phyloP scores from a whole-genome alignment of 2,113 vertebrate species.

The Natator depressus region DNA sequence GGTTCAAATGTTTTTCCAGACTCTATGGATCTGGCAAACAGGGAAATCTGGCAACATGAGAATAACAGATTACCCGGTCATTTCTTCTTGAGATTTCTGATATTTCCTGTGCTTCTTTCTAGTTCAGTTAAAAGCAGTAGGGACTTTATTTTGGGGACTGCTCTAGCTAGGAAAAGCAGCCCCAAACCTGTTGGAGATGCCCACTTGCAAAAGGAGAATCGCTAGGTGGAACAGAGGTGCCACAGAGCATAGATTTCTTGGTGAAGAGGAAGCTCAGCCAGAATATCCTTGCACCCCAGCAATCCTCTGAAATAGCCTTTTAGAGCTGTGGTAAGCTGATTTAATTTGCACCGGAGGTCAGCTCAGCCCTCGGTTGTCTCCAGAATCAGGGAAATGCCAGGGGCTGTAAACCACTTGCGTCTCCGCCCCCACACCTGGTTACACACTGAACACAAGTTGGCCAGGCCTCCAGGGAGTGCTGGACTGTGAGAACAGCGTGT shows the following conservation, averaged over 20 bases:
- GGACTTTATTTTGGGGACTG: not conserved
- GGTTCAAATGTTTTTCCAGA: not conserved
- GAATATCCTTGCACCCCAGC: not conserved
- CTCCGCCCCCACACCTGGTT: not conserved
- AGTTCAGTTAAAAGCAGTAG: not conserved
- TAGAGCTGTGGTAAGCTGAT: not conserved
- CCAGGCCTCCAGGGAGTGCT: not conserved
- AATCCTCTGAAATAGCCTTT: not conserved
- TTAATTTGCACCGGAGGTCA: not conserved
- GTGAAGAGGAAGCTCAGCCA: not conserved
- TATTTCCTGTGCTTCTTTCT: not conserved
- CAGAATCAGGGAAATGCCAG: not conserved
- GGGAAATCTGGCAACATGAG: too few relatives aligned
- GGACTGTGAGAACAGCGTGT: not conserved
- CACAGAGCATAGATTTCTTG: not conserved
- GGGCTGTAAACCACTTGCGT: not conserved
- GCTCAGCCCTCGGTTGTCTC: not conserved
- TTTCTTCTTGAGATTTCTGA: not conserved
- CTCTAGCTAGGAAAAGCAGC: not conserved
- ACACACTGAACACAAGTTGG: not conserved
- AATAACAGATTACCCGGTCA: not conserved
- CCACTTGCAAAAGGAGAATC: not conserved
- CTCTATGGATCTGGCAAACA: not conserved
- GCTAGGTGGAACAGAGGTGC: not conserved
- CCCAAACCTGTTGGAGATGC: not conserved